Evolutionary conservation across 1,140 invertebrate species (phyloP).

Genomic region (Holotrichia oblita): DNA sequence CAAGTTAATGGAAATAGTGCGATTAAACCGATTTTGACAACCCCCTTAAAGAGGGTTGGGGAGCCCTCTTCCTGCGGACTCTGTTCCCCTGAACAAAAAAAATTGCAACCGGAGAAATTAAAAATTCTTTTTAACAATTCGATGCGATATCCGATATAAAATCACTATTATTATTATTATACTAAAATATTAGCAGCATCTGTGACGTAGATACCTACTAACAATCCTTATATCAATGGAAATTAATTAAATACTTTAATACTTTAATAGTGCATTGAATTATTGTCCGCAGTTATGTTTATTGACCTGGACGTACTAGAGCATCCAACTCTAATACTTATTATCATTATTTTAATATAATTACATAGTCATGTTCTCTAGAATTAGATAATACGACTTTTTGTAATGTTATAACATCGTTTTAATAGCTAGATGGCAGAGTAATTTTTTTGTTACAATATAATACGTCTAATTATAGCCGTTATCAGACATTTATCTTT

Average conservation of each 20-base stretch:
- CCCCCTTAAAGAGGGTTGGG: no score
- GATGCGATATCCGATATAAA: no score
- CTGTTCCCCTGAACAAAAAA: no score
- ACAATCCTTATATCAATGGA: background rate
- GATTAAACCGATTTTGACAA: no score
- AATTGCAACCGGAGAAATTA: no score
- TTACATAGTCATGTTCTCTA: background rate
- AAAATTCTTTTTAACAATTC: no score
- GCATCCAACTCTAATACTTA: background rate
- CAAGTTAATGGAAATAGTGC: no score
- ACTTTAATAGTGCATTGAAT: conserved; percentile 10
- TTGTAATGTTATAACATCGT: background rate
- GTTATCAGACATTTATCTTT: background rate
- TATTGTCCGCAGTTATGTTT: conserved; percentile 8
- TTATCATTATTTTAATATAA: background rate
- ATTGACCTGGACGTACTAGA: conserved; percentile 12
- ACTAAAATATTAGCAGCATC: no score
- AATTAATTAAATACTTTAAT: conserved; percentile 9
- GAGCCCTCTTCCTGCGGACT: no score
- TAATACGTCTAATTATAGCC: conserved; percentile 8
- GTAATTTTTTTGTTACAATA: background rate
- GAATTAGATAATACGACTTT: no score
- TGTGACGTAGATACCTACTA: background rate
- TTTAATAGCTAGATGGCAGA: background rate
- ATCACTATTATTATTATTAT: no score